Conservation (phyloP, 2,888 invertebrate species). For the Pyrrhosoma nymphula region DNA sequence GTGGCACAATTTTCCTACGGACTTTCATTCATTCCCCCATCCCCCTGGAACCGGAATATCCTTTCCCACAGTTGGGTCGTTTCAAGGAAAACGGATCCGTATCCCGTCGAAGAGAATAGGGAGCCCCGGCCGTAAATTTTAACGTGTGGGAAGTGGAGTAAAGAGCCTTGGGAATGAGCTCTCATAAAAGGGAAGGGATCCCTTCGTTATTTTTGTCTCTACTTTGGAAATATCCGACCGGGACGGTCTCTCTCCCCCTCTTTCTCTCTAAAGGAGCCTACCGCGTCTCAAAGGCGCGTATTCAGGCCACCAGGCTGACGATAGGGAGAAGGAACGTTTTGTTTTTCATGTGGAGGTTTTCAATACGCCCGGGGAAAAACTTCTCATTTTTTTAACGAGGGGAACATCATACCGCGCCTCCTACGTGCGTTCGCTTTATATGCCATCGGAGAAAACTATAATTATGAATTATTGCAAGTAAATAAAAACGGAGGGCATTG, state of each 20-base stretch:
- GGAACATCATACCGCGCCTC: too few species aligned
- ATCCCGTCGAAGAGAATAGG: neutral
- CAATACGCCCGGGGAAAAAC: too few species aligned
- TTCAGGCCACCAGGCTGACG: neutral
- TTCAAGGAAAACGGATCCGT: slow-evolving; percentile 1
- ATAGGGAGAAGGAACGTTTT: neutral
- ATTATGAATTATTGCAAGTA: too few species aligned
- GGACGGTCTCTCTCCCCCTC: too few species aligned
- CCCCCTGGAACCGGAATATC: neutral
- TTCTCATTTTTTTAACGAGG: too few species aligned
- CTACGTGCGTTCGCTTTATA: too few species aligned
- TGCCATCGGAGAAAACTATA: too few species aligned
- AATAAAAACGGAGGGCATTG: too few species aligned
- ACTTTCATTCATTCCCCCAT: neutral
- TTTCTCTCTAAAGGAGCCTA: neutral
- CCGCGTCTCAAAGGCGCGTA: neutral
- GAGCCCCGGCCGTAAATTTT: slow-evolving; percentile 6
- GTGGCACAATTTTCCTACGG: neutral
- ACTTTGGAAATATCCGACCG: neutral
- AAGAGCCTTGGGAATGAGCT: slow-evolving; percentile 15
- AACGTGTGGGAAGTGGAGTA: slow-evolving; percentile 14
- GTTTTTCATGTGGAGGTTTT: too few species aligned
- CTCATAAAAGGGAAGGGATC: neutral
- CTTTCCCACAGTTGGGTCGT: neutral
- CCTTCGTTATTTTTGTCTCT: slow-evolving; percentile 5